Evolutionary conservation across 2,113 vertebrate genomes (phyloP), one percentile per base, ranked within the genome.

Genomic region (Pelusios castaneus): DNA sequence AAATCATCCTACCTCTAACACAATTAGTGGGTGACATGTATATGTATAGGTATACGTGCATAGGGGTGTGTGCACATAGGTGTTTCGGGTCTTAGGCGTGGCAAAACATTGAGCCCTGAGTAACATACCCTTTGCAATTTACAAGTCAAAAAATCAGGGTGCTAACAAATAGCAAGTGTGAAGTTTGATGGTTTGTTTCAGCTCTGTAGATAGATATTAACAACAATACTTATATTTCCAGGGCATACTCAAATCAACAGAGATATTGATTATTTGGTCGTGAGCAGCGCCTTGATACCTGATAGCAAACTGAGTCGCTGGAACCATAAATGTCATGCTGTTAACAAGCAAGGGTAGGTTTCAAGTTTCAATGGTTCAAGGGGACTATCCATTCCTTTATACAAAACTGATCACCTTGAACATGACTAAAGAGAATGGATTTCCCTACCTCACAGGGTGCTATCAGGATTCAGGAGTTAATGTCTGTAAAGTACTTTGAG

Each of bases 181-280:
- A 89, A 94, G 22, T 90, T 29, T 94, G 85, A 94, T 89, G 85
- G 88, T 97, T 87, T 95, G 94, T 97, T 94, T 97, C 91, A 95
- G 84, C 82, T 79, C 51, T 16, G 81, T 63, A 49, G 92, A 92
- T 97, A 95, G 60, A 97, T 97, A 94, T 38, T 67, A 95, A 95
- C 85, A 92, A 92, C 76, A 85, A 92, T 93, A 91, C 70, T 87
- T 92, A 82, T 92, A 89, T 92, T 97, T 97, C 96, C 90, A 95
- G 87, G 85, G 54, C 81, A 93, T n/a, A 75, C 58, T 55, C 75
- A 89, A n/a, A 82, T 89, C 94, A 93, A 94, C 89, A 95, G 82
- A 92, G 80, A 21, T 93, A 97, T 97, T 75, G 97, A 96, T 94
- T 97, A 95, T 97, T 91, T 93, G 85, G 78, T 84, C 86, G 80